These are phyloP conservation scores for Chiloscyllium punctatum DNA, from an alignment of 2,797 vertebrate species.

Conservation along the genomic window DNA sequence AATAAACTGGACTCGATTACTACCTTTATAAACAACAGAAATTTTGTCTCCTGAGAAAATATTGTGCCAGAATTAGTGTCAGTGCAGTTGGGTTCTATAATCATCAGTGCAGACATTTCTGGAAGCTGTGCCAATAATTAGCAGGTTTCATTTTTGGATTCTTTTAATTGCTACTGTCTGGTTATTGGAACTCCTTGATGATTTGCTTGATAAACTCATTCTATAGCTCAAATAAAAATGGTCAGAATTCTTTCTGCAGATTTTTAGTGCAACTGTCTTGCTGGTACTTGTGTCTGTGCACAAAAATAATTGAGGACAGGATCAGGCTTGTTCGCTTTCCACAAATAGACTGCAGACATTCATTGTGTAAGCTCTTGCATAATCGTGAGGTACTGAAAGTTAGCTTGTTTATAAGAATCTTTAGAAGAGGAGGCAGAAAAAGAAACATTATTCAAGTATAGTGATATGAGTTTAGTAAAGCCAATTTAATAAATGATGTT, in stretches of 20 bases:
- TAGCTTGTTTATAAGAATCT: neutral
- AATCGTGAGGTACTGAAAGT: neutral
- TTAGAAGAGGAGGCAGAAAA: neutral
- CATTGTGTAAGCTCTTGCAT: neutral
- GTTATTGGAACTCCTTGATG: neutral
- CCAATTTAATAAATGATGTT: neutral
- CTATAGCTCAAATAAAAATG: neutral
- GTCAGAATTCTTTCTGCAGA: neutral
- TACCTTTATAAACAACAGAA: neutral
- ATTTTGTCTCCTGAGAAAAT: neutral
- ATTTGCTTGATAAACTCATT: neutral
- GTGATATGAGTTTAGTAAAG: neutral
- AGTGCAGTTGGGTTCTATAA: neutral
- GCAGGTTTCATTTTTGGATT: neutral
- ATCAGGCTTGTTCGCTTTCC: neutral
- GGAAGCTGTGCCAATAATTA: neutral
- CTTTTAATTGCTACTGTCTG: neutral
- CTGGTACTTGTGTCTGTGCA: neutral
- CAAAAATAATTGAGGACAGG: neutral
- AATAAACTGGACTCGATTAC: neutral
- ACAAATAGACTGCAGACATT: neutral
- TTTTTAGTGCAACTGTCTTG: neutral
- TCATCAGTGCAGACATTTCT: neutral
- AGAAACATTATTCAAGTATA: neutral
- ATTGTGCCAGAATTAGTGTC: neutral